These are phyloP conservation scores for Caenorhabditis drosophilae DNA, from an alignment of 2,888 invertebrate genomes.

Conservation along the genomic window DNA sequence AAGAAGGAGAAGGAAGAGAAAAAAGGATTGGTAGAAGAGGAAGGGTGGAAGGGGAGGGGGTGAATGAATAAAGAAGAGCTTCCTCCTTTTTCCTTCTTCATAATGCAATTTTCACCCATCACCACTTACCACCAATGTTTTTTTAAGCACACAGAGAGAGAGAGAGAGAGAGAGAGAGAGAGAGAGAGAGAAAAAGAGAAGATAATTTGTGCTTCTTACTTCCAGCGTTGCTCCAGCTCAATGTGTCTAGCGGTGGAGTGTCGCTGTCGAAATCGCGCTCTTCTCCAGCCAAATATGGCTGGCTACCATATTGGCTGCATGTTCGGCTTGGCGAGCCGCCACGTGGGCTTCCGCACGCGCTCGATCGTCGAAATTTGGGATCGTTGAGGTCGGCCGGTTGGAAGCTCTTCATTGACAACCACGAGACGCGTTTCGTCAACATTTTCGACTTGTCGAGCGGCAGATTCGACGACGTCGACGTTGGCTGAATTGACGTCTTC, in stretches of 20 bases:
- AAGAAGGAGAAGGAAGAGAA: no score
- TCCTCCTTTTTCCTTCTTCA: no score
- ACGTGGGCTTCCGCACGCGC: constrained; percentile 33
- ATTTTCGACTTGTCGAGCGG: constrained; percentile 51
- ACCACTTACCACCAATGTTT: no score
- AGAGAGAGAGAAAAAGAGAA: no score
- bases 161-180: no score
- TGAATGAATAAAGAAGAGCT: no score
- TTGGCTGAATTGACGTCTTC: neutral
- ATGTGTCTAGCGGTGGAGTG: constrained; percentile 67
- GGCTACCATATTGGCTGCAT: constrained; percentile 40
- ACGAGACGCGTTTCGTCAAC: constrained; percentile 64
- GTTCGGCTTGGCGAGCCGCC: constrained; percentile 43
- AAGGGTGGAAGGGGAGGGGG: no score
- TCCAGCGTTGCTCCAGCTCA: constrained; percentile 67
- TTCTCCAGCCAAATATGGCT: constrained; percentile 24
- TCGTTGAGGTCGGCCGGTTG: constrained; percentile 43
- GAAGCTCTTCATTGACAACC: constrained; percentile 67
- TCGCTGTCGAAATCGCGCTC: constrained; percentile 63
- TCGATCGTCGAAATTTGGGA: constrained; percentile 26
- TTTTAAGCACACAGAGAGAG: no score
- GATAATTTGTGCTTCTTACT: no score
- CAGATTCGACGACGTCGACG: no score
- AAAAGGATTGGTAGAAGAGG: no score
- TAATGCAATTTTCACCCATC: no score